phyloP scores from a whole-genome alignment of 2,888 invertebrate genomes.

The Amiota mariae region DNA sequence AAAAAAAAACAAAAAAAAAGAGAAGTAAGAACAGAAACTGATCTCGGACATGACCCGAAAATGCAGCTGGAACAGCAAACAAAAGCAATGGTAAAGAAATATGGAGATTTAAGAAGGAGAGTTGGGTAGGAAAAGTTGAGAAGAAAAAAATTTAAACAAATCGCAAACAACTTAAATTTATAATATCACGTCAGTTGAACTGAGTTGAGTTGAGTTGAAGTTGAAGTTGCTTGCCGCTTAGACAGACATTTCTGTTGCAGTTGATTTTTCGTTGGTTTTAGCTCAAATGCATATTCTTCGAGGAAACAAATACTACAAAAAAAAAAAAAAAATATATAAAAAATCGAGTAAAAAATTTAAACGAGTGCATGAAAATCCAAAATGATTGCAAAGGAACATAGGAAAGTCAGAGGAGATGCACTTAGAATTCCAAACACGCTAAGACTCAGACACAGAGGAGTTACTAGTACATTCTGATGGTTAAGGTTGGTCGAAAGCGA shows the following conservation, averaged over 20 bases:
- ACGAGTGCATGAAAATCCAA: slow-evolving; percentile 11
- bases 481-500: not conserved
- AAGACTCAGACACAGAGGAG: no score
- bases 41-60: slow-evolving; percentile 42
- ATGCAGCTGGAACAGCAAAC: slow-evolving; percentile 5
- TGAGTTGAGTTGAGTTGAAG: no score
- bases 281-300: not conserved
- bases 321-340: not conserved
- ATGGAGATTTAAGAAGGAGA: not conserved
- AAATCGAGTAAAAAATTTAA: slow-evolving; percentile 10
- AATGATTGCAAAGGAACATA: not conserved
- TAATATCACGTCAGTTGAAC: slow-evolving; percentile 24
- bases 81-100: not conserved
- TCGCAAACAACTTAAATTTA: slow-evolving; percentile 26
- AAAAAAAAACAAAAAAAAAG: slow-evolving; percentile 7
- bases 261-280: not conserved
- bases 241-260: not conserved
- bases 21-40: slow-evolving; percentile 22
- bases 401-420: not conserved
- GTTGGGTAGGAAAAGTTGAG: not conserved
- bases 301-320: not conserved
- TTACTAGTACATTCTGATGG: no score
- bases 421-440: slow-evolving; percentile 25
- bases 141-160: slow-evolving; percentile 23
- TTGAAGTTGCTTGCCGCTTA: no score